phyloP scores from a whole-genome alignment of 2,888 invertebrate species.

The Leptothorax acervorum region DNA sequence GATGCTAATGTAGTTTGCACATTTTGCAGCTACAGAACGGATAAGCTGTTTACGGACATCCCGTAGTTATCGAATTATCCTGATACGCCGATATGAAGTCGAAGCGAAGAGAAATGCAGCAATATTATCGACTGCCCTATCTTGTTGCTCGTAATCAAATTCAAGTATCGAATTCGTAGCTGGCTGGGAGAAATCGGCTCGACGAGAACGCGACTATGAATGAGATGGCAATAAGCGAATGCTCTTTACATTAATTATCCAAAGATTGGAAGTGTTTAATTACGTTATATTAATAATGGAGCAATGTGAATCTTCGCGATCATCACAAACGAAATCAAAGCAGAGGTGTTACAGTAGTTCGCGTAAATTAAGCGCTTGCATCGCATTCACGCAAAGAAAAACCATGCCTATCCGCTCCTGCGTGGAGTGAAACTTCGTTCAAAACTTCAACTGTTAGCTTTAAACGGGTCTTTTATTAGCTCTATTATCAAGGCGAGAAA shows the following conservation, averaged over 20 bases:
- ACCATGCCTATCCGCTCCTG: background rate
- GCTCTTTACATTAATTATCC: conserved; percentile 23
- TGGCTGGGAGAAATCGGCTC: background rate
- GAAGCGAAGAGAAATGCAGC: conserved; percentile 31
- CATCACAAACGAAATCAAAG: conserved; percentile 18
- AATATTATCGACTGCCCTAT: conserved; percentile 21
- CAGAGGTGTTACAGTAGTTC: background rate
- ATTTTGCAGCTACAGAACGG: background rate
- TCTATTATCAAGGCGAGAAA: background rate
- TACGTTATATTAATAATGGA: conserved; percentile 49
- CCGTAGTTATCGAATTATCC: conserved; percentile 47
- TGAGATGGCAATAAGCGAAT: background rate
- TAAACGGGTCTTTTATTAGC: background rate
- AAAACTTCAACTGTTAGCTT: background rate
- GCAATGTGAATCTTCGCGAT: conserved; percentile 29
- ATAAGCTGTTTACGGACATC: conserved; percentile 35
- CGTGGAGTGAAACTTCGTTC: background rate
- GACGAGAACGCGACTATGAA: conserved; percentile 27
- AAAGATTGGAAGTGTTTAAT: conserved; percentile 46
- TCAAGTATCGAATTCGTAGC: conserved; percentile 12
- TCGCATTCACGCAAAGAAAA: background rate
- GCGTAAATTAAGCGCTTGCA: conserved; percentile 17
- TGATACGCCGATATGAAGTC: background rate
- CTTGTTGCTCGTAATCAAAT: conserved; percentile 28
- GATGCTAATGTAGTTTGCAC: conserved; percentile 23